A percentile compares a stretch with the other conserved stretches of the same genome.
Evolutionary conservation across 2,888 invertebrate genomes (phyloP).

Genomic region (Hemicrepidius hirtus): DNA sequence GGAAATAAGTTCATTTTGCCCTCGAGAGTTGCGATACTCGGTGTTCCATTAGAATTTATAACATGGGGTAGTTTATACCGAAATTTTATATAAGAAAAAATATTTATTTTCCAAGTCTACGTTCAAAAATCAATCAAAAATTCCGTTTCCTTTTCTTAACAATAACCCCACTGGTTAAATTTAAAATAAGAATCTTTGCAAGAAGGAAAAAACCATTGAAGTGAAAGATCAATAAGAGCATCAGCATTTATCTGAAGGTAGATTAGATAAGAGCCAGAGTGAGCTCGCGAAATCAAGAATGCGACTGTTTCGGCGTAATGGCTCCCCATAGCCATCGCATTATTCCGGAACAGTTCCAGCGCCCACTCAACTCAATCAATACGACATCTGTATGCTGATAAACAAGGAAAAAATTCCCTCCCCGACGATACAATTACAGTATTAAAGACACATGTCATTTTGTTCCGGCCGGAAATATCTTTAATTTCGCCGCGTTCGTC

Average conservation of each 20-base stretch:
- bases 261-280: conserved; percentile 51
- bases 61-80: conserved; percentile 3
- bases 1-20: conserved; percentile 36
- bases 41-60: conserved; percentile 38
- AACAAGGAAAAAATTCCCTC: conserved; percentile 48
- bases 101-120: too few species aligned
- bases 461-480: not conserved
- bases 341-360: conserved; percentile 60
- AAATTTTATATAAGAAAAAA: not conserved
- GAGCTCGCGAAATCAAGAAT: conserved; percentile 60
- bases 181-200: conserved; percentile 35
- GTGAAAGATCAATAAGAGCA: conserved; percentile 44
- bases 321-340: conserved; percentile 60
- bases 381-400: conserved; percentile 58
- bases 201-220: conserved; percentile 26
- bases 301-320: conserved; percentile 62
- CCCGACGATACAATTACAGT: conserved; percentile 39
- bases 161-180: conserved; percentile 24
- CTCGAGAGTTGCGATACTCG: conserved; percentile 15
- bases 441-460: conserved; percentile 33
- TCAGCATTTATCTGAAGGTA: conserved; percentile 49
- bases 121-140: not conserved
- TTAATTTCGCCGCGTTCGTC: conserved; percentile 17
- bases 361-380: conserved; percentile 62
- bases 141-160: not conserved